Conservation (phyloP, 2,888 invertebrate species). For the Cremastinae sp. region DNA sequence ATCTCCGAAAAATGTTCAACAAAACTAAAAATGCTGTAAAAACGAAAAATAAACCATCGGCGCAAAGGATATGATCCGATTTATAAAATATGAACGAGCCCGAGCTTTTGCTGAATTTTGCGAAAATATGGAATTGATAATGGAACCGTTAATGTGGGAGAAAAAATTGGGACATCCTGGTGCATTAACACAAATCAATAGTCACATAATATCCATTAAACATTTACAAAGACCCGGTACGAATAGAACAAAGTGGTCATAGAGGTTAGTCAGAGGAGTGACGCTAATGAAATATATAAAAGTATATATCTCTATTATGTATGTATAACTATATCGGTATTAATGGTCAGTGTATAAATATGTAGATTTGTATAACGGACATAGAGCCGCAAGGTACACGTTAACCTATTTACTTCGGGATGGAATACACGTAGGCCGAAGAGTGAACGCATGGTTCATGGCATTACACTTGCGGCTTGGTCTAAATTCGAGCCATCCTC, state of each 20-base stretch:
- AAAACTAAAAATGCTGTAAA: slow-evolving; percentile 7
- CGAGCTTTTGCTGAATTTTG: too few relatives aligned
- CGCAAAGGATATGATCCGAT: too few relatives aligned
- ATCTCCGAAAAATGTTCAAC: slow-evolving; percentile 15
- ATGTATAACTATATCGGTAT: too few relatives aligned
- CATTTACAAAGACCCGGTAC: neutral
- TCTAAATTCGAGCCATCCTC: slow-evolving; percentile 3
- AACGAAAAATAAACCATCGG: neutral
- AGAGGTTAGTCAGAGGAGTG: neutral
- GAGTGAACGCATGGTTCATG: slow-evolving; percentile 36
- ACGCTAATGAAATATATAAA: slow-evolving; percentile 7
- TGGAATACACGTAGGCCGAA: slow-evolving; percentile 16
- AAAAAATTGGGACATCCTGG: too few relatives aligned
- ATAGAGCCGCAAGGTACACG: slow-evolving; percentile 10
- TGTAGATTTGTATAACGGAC: neutral
- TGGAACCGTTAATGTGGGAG: too few relatives aligned
- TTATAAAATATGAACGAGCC: too few relatives aligned
- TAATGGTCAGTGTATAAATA: neutral
- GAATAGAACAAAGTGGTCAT: neutral
- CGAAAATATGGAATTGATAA: too few relatives aligned
- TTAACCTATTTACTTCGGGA: slow-evolving; percentile 35
- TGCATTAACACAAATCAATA: neutral
- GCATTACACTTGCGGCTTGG: slow-evolving; percentile 52
- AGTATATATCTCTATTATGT: too few relatives aligned
- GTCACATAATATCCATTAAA: neutral